A percentile compares a stretch with the other conserved stretches of the same genome.
These are phyloP conservation scores for Conomelus anceps DNA, from an alignment of 2,888 invertebrate species.

Conservation along the genomic window DNA sequence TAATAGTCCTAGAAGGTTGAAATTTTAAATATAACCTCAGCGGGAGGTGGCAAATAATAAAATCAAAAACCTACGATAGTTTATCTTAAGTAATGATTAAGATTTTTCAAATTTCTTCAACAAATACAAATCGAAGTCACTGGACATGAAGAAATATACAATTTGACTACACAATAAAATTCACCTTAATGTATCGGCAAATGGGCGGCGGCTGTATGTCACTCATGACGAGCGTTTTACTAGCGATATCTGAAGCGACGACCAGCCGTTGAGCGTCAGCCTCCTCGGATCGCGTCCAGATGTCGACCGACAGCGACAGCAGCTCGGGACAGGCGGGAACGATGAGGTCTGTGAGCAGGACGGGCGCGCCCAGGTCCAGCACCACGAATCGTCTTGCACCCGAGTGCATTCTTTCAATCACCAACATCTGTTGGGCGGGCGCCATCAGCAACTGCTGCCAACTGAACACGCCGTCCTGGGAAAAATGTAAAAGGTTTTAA, in stretches of 20 bases:
- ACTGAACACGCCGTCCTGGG: conserved; percentile 40
- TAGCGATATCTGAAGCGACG: conserved; percentile 80
- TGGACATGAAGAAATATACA: background rate
- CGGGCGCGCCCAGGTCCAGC: conserved; percentile 81
- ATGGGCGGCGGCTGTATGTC: conserved; percentile 87
- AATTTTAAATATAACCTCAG: too few species aligned
- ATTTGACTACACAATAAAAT: background rate
- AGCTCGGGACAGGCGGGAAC: conserved; percentile 75
- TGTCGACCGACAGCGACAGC: conserved; percentile 79
- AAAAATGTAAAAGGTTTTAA: conserved; percentile 17
- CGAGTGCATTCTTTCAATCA: conserved; percentile 89
- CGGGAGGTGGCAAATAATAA: too few species aligned
- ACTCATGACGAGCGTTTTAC: conserved; percentile 73
- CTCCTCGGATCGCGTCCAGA: conserved; percentile 84
- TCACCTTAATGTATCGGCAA: conserved; percentile 81
- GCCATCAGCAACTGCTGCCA: conserved; percentile 74
- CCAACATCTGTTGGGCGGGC: conserved; percentile 71
- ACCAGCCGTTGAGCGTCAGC: conserved; percentile 76
- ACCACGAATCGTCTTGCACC: conserved; percentile 88
- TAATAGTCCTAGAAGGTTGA: too few species aligned
- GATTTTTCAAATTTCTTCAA: background rate
- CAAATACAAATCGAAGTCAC: background rate
- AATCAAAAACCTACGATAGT: too few species aligned
- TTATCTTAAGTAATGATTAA: background rate
- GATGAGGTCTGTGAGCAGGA: conserved; percentile 78